These are phyloP conservation scores for Cervus canadensis DNA, from an alignment of 2,113 vertebrate species.

Conservation along the genomic window DNA sequence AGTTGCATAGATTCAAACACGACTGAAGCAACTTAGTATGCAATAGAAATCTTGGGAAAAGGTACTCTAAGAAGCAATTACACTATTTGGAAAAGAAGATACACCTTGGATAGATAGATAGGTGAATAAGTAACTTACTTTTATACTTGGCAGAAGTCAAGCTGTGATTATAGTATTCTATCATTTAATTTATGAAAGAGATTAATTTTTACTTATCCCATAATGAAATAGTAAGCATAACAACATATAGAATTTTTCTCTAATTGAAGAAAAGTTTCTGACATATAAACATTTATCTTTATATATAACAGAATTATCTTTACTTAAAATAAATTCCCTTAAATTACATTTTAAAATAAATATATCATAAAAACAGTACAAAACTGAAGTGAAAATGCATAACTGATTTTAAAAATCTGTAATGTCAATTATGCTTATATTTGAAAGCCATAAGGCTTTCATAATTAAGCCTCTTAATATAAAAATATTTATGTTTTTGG, in stretches of 20 bases:
- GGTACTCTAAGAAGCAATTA: neutral
- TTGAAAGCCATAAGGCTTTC: neutral
- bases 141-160: neutral
- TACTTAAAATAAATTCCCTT: neutral
- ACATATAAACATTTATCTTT: neutral
- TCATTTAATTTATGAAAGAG: neutral
- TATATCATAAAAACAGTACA: neutral
- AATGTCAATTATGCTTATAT: neutral
- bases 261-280: neutral
- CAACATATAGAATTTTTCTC: neutral
- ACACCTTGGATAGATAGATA: no score
- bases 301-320: neutral
- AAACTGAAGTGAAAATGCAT: neutral
- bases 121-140: neutral
- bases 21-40: neutral
- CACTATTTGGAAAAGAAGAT: neutral
- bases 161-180: neutral
- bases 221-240: neutral
- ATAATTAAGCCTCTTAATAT: neutral
- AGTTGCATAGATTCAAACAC: neutral
- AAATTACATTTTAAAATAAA: neutral
- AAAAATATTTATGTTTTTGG: fast-evolving
- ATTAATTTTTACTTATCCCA: neutral
- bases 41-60: neutral
- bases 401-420: neutral